Evolutionary conservation across 2,888 invertebrate genomes (phyloP).

Genomic region (Ophion obscuratus): DNA sequence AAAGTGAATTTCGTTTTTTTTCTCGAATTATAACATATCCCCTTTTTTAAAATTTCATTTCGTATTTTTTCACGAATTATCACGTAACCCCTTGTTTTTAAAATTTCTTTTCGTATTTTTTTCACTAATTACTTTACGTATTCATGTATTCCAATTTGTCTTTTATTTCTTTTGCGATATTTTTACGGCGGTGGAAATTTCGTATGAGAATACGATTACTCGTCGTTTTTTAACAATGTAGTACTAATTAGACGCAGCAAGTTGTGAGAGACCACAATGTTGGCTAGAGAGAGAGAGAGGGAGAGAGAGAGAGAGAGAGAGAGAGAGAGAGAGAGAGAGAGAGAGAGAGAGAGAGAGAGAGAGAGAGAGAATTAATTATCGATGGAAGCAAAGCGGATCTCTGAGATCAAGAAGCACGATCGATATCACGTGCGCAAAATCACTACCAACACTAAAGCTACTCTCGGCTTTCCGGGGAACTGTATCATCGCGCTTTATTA

Average conservation of each 20-base stretch:
- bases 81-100: too few relatives aligned
- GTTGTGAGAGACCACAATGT: neutral
- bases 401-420: conserved; percentile 1
- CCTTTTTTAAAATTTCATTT: too few relatives aligned
- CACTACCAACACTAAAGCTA: neutral
- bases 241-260: neutral
- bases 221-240: neutral
- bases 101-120: too few relatives aligned
- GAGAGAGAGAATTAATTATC: conserved; percentile 31
- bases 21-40: too few relatives aligned
- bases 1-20: too few relatives aligned
- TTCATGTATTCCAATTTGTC: too few relatives aligned
- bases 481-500: conserved; percentile 34
- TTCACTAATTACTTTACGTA: too few relatives aligned
- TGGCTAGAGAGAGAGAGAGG: neutral
- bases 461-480: conserved; percentile 40
- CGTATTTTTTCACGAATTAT: too few relatives aligned
- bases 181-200: neutral
- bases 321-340: too few relatives aligned
- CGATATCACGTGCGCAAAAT: conserved; percentile 52
- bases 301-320: neutral
- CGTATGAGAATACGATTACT: neutral
- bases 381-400: neutral
- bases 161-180: too few relatives aligned
- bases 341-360: neutral